Evolutionary conservation across 2,888 invertebrate species (phyloP).

Genomic region (Drosophila colorata): DNA sequence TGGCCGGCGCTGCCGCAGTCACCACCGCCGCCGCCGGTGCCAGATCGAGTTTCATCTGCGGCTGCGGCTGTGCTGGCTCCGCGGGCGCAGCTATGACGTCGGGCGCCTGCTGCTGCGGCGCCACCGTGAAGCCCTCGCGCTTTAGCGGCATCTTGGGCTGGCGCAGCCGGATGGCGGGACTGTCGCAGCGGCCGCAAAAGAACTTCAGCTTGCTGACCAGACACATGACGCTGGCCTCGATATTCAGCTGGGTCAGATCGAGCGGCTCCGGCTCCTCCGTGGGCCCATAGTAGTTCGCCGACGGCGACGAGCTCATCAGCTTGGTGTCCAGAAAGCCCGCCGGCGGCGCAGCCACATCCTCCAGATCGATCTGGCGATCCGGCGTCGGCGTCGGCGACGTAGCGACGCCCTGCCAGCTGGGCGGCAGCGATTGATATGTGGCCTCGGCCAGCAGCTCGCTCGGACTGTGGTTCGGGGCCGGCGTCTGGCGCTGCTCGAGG

Average conservation of each 20-base stretch:
- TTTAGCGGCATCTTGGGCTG: conserved; percentile 85
- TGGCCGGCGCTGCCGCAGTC: conserved; percentile 50
- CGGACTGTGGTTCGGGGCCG: not conserved
- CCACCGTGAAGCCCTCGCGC: conserved; percentile 79
- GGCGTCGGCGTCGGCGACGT: not conserved
- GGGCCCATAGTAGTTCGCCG: conserved; percentile 92
- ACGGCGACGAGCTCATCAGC: conserved; percentile 85
- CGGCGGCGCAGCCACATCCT: conserved; percentile 56
- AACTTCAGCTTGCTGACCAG: conserved; percentile 93
- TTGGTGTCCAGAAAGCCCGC: conserved; percentile 86
- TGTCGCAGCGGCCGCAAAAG: conserved; percentile 90
- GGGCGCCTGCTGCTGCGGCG: conserved; percentile 71
- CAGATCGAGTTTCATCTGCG: conserved; percentile 65
- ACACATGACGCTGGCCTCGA: conserved; percentile 95
- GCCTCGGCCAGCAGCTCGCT: conserved; percentile 27
- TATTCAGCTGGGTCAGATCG: conserved; percentile 94
- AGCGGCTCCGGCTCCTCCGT: conserved; percentile 94
- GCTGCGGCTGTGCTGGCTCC: conserved; percentile 32
- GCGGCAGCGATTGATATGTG: conserved; percentile 82
- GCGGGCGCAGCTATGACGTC: conserved; percentile 80
- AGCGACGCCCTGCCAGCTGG: conserved; percentile 47
- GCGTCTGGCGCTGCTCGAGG: conserved; percentile 33
- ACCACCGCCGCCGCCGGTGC: no score
- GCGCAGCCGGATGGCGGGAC: conserved; percentile 89
- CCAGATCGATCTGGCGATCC: conserved; percentile 64